phyloP scores from a whole-genome alignment of 2,888 invertebrate species.

The Xestia rhomboidea region DNA sequence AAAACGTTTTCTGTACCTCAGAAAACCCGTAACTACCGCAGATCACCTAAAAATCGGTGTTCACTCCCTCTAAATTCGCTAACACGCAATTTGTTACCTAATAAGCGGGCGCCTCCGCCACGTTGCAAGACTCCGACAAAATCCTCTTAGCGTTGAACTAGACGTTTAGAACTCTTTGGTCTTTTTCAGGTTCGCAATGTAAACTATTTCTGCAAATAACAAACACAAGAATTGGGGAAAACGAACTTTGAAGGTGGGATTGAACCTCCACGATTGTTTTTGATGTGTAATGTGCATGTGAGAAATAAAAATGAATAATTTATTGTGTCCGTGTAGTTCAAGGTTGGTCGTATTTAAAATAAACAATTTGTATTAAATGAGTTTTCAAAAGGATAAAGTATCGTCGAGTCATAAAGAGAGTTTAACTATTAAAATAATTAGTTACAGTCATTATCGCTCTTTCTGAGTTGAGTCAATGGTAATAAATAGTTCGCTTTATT shows the following conservation, averaged over 20 bases:
- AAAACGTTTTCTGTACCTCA: not conserved
- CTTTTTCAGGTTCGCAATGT: conserved; percentile 47
- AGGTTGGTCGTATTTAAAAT: not conserved
- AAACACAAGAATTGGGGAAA: conserved; percentile 28
- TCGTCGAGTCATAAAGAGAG: not conserved
- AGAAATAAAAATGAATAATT: not conserved
- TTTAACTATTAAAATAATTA: not conserved
- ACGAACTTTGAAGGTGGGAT: not conserved
- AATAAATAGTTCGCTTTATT: not conserved
- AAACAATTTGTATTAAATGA: not conserved
- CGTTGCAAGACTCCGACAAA: conserved; percentile 60
- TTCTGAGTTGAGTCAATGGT: not conserved
- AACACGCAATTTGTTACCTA: conserved; percentile 55
- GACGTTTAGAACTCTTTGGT: conserved; percentile 63
- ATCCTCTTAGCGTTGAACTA: conserved; percentile 69
- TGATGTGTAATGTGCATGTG: not conserved
- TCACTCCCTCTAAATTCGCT: conserved; percentile 46
- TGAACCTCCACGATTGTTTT: not conserved
- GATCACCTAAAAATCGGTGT: conserved; percentile 34
- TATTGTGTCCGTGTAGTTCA: not conserved
- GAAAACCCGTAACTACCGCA: not conserved
- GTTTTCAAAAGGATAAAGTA: not conserved
- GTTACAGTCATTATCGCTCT: not conserved
- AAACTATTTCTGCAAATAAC: conserved; percentile 47
- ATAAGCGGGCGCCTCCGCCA: conserved; percentile 53